Evolutionary conservation across 2,888 invertebrate species (phyloP).

Genomic region (Cosmopolites sordidus): DNA sequence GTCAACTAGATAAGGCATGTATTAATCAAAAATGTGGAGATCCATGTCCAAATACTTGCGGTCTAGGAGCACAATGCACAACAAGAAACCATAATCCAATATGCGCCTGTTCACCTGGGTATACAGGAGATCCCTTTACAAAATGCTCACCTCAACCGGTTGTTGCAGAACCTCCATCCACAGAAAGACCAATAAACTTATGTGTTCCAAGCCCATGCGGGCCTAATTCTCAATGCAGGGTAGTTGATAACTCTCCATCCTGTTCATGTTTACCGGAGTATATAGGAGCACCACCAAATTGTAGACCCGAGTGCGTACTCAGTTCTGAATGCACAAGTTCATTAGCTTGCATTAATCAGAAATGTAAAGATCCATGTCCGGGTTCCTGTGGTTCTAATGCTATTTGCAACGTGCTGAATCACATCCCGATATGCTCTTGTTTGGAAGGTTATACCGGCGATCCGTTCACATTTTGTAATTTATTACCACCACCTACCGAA

Average conservation of each 20-base stretch:
- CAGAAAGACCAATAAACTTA: constrained; percentile 63
- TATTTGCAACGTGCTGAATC: constrained; percentile 72
- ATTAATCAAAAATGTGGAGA: constrained; percentile 81
- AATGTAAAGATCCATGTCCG: constrained; percentile 77
- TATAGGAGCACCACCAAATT: constrained; percentile 73
- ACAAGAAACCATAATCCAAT: constrained; percentile 83
- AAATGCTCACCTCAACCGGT: constrained; percentile 61
- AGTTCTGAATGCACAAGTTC: constrained; percentile 76
- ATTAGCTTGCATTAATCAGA: constrained; percentile 71
- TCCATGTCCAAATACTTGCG: constrained; percentile 84
- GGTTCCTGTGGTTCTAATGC: constrained; percentile 79
- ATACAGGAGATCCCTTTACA: constrained; percentile 81
- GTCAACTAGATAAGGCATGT: constrained; percentile 76
- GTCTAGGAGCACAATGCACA: constrained; percentile 77
- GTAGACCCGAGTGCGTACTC: constrained; percentile 74
- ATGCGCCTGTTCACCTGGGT: constrained; percentile 79
- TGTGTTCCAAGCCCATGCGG: constrained; percentile 83
- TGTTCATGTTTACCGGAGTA: constrained; percentile 77
- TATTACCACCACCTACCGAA: constrained; percentile 50
- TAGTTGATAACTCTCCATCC: constrained; percentile 67
- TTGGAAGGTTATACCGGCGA: constrained; percentile 73
- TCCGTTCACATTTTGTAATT: constrained; percentile 69
- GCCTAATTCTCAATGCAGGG: constrained; percentile 75
- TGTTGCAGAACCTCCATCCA: constrained; percentile 43
- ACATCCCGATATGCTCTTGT: constrained; percentile 77